These are phyloP conservation scores for Plectrocnemia conspersa DNA, from an alignment of 1,140 invertebrate genomes.

Conservation along the genomic window DNA sequence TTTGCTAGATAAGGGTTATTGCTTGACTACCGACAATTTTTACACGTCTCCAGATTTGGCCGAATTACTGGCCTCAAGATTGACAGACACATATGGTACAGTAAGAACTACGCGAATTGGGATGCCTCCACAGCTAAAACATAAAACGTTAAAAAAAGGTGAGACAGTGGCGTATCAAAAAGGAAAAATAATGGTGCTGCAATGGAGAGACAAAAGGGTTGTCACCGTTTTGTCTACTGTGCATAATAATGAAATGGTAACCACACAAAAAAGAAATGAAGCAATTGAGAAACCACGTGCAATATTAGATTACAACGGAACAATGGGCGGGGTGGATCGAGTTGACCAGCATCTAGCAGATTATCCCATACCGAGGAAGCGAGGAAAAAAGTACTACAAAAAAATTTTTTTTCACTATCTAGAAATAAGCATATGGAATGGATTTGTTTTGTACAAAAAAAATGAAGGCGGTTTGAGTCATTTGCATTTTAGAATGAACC, in stretches of 20 bases:
- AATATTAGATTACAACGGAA: background rate
- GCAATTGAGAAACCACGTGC: background rate
- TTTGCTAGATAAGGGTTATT: conserved; percentile 10
- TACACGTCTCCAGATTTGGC: background rate
- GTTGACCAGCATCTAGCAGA: background rate
- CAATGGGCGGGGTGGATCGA: background rate
- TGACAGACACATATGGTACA: background rate
- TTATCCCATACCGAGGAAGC: background rate
- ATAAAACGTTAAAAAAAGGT: background rate
- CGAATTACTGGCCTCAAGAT: background rate
- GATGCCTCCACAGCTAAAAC: background rate
- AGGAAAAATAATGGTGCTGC: background rate
- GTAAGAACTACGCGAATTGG: background rate
- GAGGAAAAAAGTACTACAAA: conserved; percentile 5
- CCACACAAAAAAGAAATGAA: background rate
- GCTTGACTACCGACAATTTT: conserved; percentile 2
- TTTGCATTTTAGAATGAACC: background rate
- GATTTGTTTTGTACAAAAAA: conserved; percentile 1
- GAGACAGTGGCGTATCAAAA: conserved; percentile 1
- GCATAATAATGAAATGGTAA: background rate
- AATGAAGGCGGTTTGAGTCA: background rate
- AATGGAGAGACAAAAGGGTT: background rate
- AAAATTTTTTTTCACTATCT: conserved; percentile 4
- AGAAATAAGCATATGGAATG: background rate
- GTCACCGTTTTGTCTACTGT: background rate